Evolutionary conservation across 2,888 invertebrate genomes (phyloP).

Genomic region (Acholoe squamosa): DNA sequence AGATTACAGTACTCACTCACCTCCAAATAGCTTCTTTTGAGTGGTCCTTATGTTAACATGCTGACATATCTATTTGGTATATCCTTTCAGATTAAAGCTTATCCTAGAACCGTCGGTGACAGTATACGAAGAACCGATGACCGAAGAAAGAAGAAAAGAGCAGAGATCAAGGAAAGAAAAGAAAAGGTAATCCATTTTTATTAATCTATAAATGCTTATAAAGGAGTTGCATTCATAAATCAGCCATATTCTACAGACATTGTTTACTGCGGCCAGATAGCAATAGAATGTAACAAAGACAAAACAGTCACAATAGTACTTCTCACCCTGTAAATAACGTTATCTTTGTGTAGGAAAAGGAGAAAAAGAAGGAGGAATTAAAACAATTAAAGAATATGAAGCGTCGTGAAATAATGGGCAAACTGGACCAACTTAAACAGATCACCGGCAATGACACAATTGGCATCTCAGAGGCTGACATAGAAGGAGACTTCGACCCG

Average conservation of each 20-base stretch:
- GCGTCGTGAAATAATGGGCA: constrained; percentile 93
- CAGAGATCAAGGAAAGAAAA: constrained; percentile 85
- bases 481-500: constrained; percentile 92
- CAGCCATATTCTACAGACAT: no score
- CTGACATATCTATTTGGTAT: not conserved
- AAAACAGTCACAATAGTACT: not conserved
- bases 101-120: constrained; percentile 93
- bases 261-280: no score
- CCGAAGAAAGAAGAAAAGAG: constrained; percentile 90
- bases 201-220: no score
- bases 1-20: no score
- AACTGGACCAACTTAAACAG: constrained; percentile 92
- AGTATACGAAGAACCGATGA: constrained; percentile 92
- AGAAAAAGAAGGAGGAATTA: constrained; percentile 93
- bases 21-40: no score
- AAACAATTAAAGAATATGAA: constrained; percentile 93
- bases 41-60: no score
- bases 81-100: constrained; percentile 89
- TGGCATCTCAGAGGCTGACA: constrained; percentile 89
- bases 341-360: constrained; percentile 84
- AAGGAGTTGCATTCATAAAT: no score
- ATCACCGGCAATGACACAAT: constrained; percentile 92
- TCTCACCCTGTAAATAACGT: not conserved
- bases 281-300: no score
- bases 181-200: constrained; percentile 72